Base-by-base conservation (phyloP, 2,113 vertebrate genomes). In the Stomatorhinus ivindoensis region DNA sequence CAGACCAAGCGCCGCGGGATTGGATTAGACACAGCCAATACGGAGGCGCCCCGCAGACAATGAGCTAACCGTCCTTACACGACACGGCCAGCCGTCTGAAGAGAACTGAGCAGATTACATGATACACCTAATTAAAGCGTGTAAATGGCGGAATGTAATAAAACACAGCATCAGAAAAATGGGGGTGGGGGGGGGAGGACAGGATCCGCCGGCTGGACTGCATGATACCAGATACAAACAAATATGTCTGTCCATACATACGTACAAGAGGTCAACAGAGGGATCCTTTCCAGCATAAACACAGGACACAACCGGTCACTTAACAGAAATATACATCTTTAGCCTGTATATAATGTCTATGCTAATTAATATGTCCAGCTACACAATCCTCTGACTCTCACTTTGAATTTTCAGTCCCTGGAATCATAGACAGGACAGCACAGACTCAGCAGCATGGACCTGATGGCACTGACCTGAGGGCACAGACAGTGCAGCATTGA, bases 51-150 rank as follows among this genome's bases (percentile, higher is more conserved):
- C 85, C 50, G 10, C n/a, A 80, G 21, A 92, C 91, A 92, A 90
- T 90, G 87, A 86, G 42, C 27, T 21, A 73, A 88, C 80, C 73
- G 13, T 87, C 89, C 89, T 76, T 89, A 89, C 85, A 88, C 19
- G 88, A 84, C 53, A 87, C 5, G 89, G 87, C 65, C 21, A 87
- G 73, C 0, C 50, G 55, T 58, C 39, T 27, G 88, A 48, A 55
- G n/a, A 90, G 27, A 90, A 92, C 88, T 93, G 91, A 91, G 92
- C 92, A 92, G 94, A 96, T 96, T 95, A 97, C 90, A 94, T 93
- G 95, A 95, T 95, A 92, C 94, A 95, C 92, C 90, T 93, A 95
- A 95, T 96, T 96, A 96, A 92, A 93, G 90, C 89, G 89, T 91
- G 91, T 88, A 92, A 89, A 58, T 91, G 88, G 88, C 73, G 19